Percentiles rank a stretch among this genome's conserved stretches.
Conservation (phyloP, 2,797 vertebrate species). For the Alfaro cultratus region DNA sequence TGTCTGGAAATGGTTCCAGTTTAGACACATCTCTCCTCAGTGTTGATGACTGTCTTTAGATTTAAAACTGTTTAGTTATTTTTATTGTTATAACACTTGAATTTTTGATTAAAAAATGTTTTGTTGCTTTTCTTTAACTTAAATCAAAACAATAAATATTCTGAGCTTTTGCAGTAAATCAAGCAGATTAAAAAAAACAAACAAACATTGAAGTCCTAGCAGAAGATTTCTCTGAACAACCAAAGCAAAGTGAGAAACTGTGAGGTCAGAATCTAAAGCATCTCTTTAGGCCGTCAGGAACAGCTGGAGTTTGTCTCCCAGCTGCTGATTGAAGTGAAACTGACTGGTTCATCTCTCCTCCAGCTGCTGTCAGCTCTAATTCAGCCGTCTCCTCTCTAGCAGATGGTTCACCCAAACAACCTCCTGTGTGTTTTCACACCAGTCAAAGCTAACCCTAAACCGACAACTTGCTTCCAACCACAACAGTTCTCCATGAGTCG, state of each 20-base stretch:
- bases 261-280: neutral
- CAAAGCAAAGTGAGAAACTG: neutral
- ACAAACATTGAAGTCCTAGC: neutral
- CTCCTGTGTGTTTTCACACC: conserved; percentile 10
- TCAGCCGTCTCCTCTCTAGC: neutral
- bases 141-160: neutral
- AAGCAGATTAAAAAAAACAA: neutral
- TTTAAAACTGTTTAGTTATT: neutral
- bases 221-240: neutral
- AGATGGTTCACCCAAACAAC: conserved; percentile 11
- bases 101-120: neutral
- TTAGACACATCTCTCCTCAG: neutral
- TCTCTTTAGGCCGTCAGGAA: neutral
- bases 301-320: neutral
- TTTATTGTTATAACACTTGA: neutral
- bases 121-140: neutral
- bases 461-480: conserved; percentile 22
- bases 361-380: conserved; percentile 21
- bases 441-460: conserved; percentile 18
- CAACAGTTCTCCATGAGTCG: conserved; percentile 20
- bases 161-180: neutral
- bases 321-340: neutral
- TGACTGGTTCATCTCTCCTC: neutral
- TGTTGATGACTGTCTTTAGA: neutral
- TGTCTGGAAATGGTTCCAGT: neutral